These are phyloP conservation scores for Danaus plexippus DNA, from an alignment of 1,140 invertebrate species.

Conservation along the genomic window DNA sequence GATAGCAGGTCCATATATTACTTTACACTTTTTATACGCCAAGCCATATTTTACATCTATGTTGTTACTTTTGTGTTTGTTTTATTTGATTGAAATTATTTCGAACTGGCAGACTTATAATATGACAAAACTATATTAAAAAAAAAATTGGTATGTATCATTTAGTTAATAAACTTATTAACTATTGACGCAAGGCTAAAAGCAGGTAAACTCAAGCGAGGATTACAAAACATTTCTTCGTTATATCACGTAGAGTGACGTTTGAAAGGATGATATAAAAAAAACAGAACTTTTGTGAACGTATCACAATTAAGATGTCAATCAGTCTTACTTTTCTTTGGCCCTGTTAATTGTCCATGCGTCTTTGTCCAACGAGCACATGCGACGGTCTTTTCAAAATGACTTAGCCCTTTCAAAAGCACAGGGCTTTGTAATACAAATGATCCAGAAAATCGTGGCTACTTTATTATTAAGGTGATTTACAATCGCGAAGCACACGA, in stretches of 20 bases:
- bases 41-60: too few species aligned
- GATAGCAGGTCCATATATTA: too few species aligned
- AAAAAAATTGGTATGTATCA: slow-evolving; percentile 38
- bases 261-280: slow-evolving; percentile 43
- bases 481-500: background rate
- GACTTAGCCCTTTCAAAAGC: slow-evolving; percentile 20
- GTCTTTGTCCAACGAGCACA: slow-evolving; percentile 33
- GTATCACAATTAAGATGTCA: slow-evolving; percentile 51
- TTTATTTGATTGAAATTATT: too few species aligned
- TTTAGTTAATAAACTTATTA: slow-evolving; percentile 20
- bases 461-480: slow-evolving; percentile 27
- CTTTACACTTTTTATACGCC: too few species aligned
- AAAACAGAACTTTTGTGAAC: slow-evolving; percentile 25
- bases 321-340: slow-evolving; percentile 39
- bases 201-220: slow-evolving; percentile 24
- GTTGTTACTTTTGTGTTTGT: too few species aligned
- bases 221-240: slow-evolving; percentile 27
- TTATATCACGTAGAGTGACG: slow-evolving; percentile 31
- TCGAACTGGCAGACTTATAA: too few species aligned
- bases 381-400: slow-evolving; percentile 30
- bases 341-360: slow-evolving; percentile 39
- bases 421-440: slow-evolving; percentile 40
- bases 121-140: slow-evolving; percentile 1
- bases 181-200: slow-evolving; percentile 23
- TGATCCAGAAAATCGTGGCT: slow-evolving; percentile 54